Conservation (phyloP, 2,797 vertebrate species). For the Pipistrellus nathusii region DNA sequence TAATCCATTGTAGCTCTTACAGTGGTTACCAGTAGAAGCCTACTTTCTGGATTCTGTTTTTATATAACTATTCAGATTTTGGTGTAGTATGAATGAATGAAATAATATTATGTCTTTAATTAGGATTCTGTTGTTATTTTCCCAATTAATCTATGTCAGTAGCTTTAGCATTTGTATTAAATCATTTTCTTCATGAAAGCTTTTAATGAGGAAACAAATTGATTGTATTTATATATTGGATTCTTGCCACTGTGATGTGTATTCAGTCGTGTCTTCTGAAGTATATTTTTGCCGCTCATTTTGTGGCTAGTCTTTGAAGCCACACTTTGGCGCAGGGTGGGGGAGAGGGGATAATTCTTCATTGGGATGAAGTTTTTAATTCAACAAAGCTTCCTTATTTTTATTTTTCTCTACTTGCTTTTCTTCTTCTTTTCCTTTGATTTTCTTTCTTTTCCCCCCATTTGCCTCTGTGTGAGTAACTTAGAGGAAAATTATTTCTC, state of each 20-base stretch:
- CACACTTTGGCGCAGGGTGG: neutral
- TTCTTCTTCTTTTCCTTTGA: neutral
- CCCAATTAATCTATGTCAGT: constrained; percentile 83
- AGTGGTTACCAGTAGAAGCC: constrained; percentile 2
- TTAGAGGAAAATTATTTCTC: neutral
- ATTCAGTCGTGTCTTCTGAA: constrained; percentile 75
- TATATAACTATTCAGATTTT: constrained; percentile 46
- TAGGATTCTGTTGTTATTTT: constrained; percentile 82
- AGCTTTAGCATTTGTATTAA: constrained; percentile 80
- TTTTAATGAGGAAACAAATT: constrained; percentile 85
- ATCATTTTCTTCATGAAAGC: constrained; percentile 85
- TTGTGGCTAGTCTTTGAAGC: constrained; percentile 62
- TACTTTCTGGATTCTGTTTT: constrained; percentile 40
- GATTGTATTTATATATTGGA: constrained; percentile 82
- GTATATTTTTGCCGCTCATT: constrained; percentile 68
- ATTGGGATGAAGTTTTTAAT: constrained; percentile 51
- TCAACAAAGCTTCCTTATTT: constrained; percentile 58
- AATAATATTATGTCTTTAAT: constrained; percentile 81
- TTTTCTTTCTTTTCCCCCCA: neutral
- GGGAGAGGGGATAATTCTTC: neutral
- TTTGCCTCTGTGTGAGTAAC: constrained; percentile 20
- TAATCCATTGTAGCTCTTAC: neutral
- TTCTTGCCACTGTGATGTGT: constrained; percentile 77
- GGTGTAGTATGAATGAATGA: constrained; percentile 72
- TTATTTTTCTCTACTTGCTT: constrained; percentile 33